Conservation (phyloP, 2,113 vertebrate species). For the Pogona vitticeps region DNA sequence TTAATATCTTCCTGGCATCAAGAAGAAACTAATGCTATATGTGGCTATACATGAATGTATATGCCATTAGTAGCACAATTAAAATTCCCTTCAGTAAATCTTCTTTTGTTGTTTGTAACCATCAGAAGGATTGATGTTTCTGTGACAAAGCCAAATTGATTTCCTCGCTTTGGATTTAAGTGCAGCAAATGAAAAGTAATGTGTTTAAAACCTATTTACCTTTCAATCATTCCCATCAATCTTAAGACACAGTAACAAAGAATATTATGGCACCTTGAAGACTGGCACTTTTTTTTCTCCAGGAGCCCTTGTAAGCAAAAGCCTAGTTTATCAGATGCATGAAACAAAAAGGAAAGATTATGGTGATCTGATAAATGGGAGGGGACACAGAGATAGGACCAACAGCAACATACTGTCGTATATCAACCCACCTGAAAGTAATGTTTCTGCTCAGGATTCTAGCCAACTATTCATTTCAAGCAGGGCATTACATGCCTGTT, state of each 20-base stretch:
- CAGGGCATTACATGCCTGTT: no score
- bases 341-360: background rate
- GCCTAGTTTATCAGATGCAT: background rate
- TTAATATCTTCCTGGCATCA: background rate
- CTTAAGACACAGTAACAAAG: background rate
- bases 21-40: conserved; percentile 32
- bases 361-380: background rate
- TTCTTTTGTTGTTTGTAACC: conserved; percentile 35
- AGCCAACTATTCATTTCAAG: background rate
- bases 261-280: background rate
- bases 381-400: no score
- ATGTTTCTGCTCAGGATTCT: background rate
- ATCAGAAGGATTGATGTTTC: conserved; percentile 51
- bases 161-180: conserved; percentile 44
- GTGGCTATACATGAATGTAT: conserved; percentile 45
- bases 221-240: conserved; percentile 38
- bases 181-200: conserved; percentile 47
- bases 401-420: background rate
- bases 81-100: conserved; percentile 58
- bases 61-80: conserved; percentile 56
- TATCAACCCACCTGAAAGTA: background rate
- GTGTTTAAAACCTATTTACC: conserved; percentile 40
- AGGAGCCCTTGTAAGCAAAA: background rate
- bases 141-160: conserved; percentile 43
- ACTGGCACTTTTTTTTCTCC: background rate